Percentiles rank a stretch among this genome's conserved stretches.
These are phyloP conservation scores for Erithacus rubecula DNA, from an alignment of 2,797 vertebrate species.

Conservation along the genomic window DNA sequence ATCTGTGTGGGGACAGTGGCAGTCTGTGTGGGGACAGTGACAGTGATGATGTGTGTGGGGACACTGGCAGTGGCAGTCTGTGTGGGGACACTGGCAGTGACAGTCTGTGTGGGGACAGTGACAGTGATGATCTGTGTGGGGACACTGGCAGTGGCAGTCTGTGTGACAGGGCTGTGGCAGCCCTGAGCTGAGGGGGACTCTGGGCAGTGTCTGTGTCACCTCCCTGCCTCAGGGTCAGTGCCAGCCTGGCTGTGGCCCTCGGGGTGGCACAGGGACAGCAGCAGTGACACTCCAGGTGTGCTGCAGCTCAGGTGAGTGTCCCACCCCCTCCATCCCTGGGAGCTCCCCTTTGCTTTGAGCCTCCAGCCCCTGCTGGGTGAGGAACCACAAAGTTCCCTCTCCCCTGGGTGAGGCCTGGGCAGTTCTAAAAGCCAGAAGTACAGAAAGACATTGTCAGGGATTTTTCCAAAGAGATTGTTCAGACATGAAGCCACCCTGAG, in stretches of 20 bases:
- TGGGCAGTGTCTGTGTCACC: background rate
- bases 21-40: too few species aligned
- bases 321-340: background rate
- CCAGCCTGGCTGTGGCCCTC: too few species aligned
- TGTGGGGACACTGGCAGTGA: too few species aligned
- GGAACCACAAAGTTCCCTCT: background rate
- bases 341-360: background rate
- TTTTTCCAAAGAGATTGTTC: background rate
- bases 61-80: too few species aligned
- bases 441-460: background rate
- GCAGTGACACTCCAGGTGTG: background rate
- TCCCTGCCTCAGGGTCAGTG: fast-evolving
- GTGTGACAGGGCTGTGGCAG: background rate
- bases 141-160: too few species aligned
- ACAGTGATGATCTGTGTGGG: too few species aligned
- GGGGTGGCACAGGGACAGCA: background rate
- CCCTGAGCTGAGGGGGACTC: background rate
- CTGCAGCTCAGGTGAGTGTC: background rate
- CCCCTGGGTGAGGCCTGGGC: background rate
- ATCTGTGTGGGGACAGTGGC: too few species aligned
- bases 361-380: background rate
- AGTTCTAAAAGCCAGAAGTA: background rate
- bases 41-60: too few species aligned
- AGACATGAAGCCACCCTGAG: background rate
- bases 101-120: too few species aligned